Conservation (phyloP, 2,113 vertebrate genomes). For the Leucoraja erinaceus region DNA sequence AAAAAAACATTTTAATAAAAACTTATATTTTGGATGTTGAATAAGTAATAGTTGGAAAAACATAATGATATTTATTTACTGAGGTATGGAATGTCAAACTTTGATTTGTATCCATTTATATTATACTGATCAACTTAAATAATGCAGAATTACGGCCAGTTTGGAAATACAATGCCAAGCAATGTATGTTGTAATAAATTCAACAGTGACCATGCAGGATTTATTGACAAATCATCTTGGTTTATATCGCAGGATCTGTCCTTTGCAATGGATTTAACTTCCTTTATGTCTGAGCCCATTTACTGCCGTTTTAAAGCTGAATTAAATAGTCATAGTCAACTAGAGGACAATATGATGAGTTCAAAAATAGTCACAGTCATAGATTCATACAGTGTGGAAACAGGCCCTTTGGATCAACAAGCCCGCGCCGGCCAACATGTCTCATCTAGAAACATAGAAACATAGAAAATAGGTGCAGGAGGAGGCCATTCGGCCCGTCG, state of each 20-base stretch:
- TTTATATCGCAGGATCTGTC: neutral
- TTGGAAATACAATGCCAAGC: neutral
- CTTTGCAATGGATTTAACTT: neutral
- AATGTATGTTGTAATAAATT: neutral
- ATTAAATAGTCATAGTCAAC: too few relatives aligned
- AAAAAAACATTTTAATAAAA: neutral
- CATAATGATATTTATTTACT: neutral
- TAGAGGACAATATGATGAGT: too few relatives aligned
- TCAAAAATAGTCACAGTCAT: too few relatives aligned
- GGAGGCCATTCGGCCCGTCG: too few relatives aligned
- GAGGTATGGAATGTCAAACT: neutral
- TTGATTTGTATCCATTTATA: neutral
- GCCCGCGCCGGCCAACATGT: too few relatives aligned
- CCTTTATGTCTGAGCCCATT: neutral
- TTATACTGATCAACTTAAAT: neutral
- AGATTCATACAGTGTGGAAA: too few relatives aligned
- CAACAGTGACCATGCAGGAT: neutral
- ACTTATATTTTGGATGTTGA: neutral
- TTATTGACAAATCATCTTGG: neutral
- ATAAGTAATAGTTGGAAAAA: neutral
- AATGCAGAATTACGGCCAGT: neutral
- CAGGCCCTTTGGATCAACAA: too few relatives aligned
- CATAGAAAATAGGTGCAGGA: too few relatives aligned
- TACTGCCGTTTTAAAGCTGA: neutral
- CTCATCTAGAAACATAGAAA: too few relatives aligned